phyloP scores from a whole-genome alignment of 2,888 invertebrate genomes.

The Thymelicus sylvestris region DNA sequence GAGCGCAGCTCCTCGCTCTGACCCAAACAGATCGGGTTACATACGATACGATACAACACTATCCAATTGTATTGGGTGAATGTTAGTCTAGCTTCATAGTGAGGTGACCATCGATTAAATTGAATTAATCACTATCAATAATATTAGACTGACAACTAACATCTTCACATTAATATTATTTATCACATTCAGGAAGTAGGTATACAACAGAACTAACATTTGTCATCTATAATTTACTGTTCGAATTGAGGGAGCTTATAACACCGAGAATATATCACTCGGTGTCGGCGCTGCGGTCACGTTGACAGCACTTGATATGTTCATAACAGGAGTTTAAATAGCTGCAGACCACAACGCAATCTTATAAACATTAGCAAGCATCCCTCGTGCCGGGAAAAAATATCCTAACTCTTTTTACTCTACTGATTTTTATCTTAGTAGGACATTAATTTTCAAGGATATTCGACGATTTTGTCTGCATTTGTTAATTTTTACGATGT shows the following conservation, averaged over 20 bases:
- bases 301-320: conserved; percentile 14
- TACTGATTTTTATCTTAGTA: background rate
- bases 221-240: background rate
- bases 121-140: too few relatives aligned
- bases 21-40: conserved; percentile 3
- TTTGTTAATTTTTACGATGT: too few relatives aligned
- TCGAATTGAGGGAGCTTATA: background rate
- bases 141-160: too few relatives aligned
- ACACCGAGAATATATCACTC: background rate
- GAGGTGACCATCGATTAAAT: too few relatives aligned
- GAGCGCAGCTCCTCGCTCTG: conserved; percentile 96
- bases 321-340: conserved; percentile 8
- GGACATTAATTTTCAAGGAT: too few relatives aligned
- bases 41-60: too few relatives aligned
- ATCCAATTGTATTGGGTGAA: too few relatives aligned
- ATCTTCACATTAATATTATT: too few relatives aligned
- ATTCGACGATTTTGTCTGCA: too few relatives aligned
- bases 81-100: too few relatives aligned
- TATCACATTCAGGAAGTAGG: background rate
- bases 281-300: background rate
- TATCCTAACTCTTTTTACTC: background rate
- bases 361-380: background rate
- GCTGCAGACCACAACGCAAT: conserved; percentile 13
- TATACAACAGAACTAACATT: too few relatives aligned
- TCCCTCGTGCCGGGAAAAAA: background rate